phyloP scores from a whole-genome alignment of 92 coral and sea anemone species.

The Pocillopora meandrina region DNA sequence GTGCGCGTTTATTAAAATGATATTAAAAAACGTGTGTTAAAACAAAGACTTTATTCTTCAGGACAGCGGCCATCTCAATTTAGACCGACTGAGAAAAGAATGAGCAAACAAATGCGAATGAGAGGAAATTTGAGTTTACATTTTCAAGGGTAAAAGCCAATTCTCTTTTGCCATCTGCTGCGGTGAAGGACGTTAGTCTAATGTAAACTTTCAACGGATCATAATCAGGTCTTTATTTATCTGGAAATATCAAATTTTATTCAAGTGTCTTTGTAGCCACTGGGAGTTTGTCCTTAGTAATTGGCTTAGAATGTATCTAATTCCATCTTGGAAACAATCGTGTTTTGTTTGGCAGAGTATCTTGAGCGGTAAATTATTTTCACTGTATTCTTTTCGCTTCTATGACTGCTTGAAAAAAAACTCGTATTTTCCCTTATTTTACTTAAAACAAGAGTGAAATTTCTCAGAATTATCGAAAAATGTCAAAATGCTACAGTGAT shows the following conservation, averaged over 20 bases:
- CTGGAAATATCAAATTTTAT: constrained; percentile 31
- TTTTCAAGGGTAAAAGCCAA: constrained; percentile 46
- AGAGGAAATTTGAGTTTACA: constrained; percentile 40
- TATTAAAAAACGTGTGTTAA: constrained; percentile 46
- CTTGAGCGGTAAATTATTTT: neutral
- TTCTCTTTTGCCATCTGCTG: constrained; percentile 47
- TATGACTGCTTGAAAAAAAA: neutral
- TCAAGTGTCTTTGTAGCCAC: constrained; percentile 5
- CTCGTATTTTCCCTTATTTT: neutral
- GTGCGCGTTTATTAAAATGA: constrained; percentile 45
- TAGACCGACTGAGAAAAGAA: constrained; percentile 22
- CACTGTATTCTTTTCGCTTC: neutral
- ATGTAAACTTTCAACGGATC: constrained; percentile 20
- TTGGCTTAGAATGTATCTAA: constrained; percentile 27
- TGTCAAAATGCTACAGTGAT: neutral
- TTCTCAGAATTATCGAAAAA: neutral
- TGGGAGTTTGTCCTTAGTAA: neutral
- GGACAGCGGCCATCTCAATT: constrained; percentile 15
- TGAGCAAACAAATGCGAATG: constrained; percentile 32
- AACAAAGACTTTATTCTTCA: constrained; percentile 38
- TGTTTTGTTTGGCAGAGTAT: constrained; percentile 25
- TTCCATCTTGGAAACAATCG: constrained; percentile 14
- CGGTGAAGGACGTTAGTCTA: constrained; percentile 6
- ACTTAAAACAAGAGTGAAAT: neutral
- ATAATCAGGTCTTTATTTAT: constrained; percentile 37